Base-by-base conservation (phyloP, 2,113 vertebrate genomes). In the Pavo muticus region DNA sequence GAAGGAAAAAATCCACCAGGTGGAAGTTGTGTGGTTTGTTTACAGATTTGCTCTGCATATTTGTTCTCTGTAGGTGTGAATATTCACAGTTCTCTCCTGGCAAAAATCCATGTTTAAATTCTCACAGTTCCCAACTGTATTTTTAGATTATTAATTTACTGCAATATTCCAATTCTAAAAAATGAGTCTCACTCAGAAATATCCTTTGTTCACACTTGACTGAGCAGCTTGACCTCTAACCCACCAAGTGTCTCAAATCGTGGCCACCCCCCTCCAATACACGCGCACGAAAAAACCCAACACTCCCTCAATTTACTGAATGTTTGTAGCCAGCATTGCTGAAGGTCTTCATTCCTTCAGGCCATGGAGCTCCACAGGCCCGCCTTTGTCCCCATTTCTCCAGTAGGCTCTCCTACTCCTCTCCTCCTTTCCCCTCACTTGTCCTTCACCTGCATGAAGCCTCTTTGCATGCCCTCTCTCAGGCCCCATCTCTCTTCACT, bases 61-160 rank as follows among this genome's bases (percentile, higher is more conserved):
- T 92, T 93, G 12, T 94, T 76, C 79, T 69, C 50, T 24, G 21
- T 60, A 59, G 52, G 57, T 95, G 29, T 72, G 61, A 87, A 78
- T 71, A 78, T 60, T 95, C 80, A 61, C 80, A 69, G 80, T 37
- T 56, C 29, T 68, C 32, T 80, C 50, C 8, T 85, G 42, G 56
- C 27, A 86, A 84, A 87, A 44, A 69, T 24, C 11, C 27, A 42
- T 18, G 24, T 74, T 91, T 83, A 29, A 64, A 6, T 88, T 87
- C n/a, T 10, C 5, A 27, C 18, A 78, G 37, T 32, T 68, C 52
- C 32, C 39, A 64, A 48, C 61, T 40, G 30, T n/a, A 87, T 81
- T 92, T 93, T 84, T 78, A 68, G 52, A 57, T 81, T 72, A 78
- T 78, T 81, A 84, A 78, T 47, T 81, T 92, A 52, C 23, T 75